Evolutionary conservation across 1,140 invertebrate species (phyloP), one percentile per base, ranked within the genome.

Genomic region (Drosophila sucinea): DNA sequence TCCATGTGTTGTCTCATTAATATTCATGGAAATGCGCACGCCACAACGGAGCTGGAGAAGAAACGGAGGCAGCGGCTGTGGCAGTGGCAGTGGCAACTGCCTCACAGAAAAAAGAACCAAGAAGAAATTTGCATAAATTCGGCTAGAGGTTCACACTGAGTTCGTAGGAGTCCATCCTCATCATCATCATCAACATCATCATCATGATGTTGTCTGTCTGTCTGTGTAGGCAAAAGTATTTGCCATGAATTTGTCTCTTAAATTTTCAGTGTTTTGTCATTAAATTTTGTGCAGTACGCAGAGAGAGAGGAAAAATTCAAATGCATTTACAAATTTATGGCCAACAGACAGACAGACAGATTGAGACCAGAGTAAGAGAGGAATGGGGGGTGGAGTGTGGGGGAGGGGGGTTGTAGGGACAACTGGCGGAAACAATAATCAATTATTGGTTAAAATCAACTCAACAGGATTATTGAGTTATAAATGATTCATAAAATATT

Each of bases 361-460:
- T 30, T 23, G 56, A 23, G 30, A 40, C 8, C 33, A 8, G 27
- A 47, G 25, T 27, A 11, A 25, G 44, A 40, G 62, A 17, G 17
- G 17, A 17, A 17, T 17, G 17, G 17, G 17, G 17, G 17, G 17
- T 17, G 17, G 17, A 0, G 17, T 17, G 17, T 0, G 17, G 17
- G 17, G 17, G 17, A n/a, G 8, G 41, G n/a, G 51, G 25, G 27
- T 2, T n/a, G 17, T 47, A 23, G 41, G 30, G 3, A 58, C 62
- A 60, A 29, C 8, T 40, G 67, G 25, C 71, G 79, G 83, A 83
- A 83, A 83, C 67, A 87, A 87, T 86, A 86, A 86, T 86, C 83
- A 86, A 86, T 87, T 87, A 87, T 87, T 87, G 83, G 83, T 87
- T 80, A 79, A 87, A 87, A 87, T 87, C 83, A 87, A 87, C 83